Evolutionary conservation across 2,888 invertebrate genomes (phyloP).

Genomic region (Lasioglossum vierecki): DNA sequence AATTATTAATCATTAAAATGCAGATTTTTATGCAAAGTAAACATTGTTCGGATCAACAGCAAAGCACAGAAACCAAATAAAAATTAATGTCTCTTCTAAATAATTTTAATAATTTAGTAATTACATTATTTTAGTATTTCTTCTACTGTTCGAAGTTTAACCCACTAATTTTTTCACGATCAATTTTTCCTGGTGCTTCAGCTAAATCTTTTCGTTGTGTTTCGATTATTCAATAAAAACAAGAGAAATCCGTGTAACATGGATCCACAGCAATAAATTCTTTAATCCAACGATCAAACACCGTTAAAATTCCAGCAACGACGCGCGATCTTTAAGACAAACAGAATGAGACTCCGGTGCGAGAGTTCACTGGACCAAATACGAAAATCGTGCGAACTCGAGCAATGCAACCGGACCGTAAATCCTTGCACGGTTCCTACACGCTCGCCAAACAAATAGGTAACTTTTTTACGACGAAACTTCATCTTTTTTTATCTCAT

Average conservation of each 20-base stretch:
- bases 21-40: no score
- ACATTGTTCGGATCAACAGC: no score
- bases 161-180: no score
- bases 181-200: neutral
- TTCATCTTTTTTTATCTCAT: conserved; percentile 16
- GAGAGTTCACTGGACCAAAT: conserved; percentile 41
- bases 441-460: conserved; percentile 25
- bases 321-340: conserved; percentile 27
- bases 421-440: conserved; percentile 26
- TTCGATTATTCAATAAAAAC: neutral
- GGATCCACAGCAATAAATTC: conserved; percentile 31
- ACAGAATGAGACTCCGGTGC: conserved; percentile 17
- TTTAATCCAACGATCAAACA: conserved; percentile 41
- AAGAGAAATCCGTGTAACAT: neutral
- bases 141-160: no score
- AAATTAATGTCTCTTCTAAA: neutral
- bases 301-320: conserved; percentile 31
- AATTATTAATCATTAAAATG: no score
- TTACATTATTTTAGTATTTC: no score
- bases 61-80: neutral
- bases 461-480: conserved; percentile 17
- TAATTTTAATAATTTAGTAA: no score
- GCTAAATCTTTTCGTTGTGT: neutral
- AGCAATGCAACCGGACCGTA: conserved; percentile 17
- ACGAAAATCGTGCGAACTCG: conserved; percentile 24